These are phyloP conservation scores for Antheraea mylitta DNA, from an alignment of 1,140 invertebrate species.

Conservation along the genomic window DNA sequence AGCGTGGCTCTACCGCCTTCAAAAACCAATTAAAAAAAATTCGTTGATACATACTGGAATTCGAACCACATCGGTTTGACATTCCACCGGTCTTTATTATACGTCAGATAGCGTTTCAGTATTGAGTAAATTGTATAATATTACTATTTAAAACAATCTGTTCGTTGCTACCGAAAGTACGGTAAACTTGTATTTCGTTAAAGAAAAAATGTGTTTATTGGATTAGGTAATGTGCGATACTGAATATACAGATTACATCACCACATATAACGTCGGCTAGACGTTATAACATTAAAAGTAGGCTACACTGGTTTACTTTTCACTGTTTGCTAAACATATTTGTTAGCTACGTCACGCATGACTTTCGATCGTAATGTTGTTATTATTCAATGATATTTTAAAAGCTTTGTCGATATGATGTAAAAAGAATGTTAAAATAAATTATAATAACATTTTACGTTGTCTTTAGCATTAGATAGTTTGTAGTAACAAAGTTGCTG, in stretches of 20 bases:
- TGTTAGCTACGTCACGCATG: constrained; percentile 10
- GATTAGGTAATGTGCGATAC: background rate
- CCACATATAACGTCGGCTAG: constrained; percentile 1
- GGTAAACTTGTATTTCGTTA: background rate
- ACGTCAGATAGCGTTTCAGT: no score
- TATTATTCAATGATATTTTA: background rate
- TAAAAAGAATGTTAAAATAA: background rate
- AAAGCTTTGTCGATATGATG: background rate
- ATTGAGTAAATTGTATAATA: no score
- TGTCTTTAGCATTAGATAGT: no score
- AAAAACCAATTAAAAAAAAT: no score
- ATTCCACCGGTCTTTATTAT: no score
- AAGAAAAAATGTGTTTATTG: constrained; percentile 3
- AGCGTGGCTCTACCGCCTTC: no score
- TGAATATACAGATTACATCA: constrained; percentile 9
- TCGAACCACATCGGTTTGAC: no score
- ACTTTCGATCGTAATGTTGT: constrained; percentile 1
- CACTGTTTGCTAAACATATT: constrained; percentile 14
- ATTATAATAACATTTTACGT: no score
- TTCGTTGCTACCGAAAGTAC: background rate
- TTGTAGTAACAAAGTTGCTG: no score
- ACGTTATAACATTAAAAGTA: constrained; percentile 4
- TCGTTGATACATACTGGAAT: no score
- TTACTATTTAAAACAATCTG: background rate
- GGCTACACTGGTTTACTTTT: constrained; percentile 4